Base-by-base conservation (phyloP, 2,797 vertebrate genomes). In the Natrix natrix region DNA sequence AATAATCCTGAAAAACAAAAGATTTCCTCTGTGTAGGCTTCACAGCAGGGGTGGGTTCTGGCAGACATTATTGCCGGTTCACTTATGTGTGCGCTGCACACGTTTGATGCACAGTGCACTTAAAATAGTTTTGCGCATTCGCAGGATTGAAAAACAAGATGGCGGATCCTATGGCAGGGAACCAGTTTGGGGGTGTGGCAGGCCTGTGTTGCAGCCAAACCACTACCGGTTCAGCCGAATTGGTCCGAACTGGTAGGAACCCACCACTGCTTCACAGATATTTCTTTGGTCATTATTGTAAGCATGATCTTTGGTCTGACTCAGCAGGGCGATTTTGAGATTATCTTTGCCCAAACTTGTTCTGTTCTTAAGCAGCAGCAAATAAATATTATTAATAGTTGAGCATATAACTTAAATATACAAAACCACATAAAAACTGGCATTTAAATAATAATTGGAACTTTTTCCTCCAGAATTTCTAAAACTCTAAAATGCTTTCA, bases 341-440 rank as follows among this genome's bases (percentile, higher is more conserved):
- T 1, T 91, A 88, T 90, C 93, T 92, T 90, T 97, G 96, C 60
- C 96, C 91, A 94, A 95, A 87, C 96, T 95, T 97, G 96, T 95
- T 93, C 8, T 0, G 3, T 90, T 63, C 78, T 24, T 8, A 88
- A 92, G 61, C 93, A 63, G 91, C 52, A 95, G 28, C 83, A 2
- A 2, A 6, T 26, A 88, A 90, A 93, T 91, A 88, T 91, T 94
- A 60, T 52, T 43, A 60, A 69, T 61, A 90, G 26, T 13, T 32
- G 87, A 95, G 60, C 24, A 12, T 63, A 95, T 93, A 94, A 86
- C 92, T 95, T 94, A 95, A 95, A 74, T 91, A 95, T 95, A 90
- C 59, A 24, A 83, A n/a, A 37, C 37, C 37, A 78, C 48, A 90
- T 55, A 60, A 56, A 59, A 28, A 6, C 5, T 61, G 48, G 20